These are phyloP conservation scores for Lobophora halterata DNA, from an alignment of 2,888 invertebrate species.

Conservation along the genomic window DNA sequence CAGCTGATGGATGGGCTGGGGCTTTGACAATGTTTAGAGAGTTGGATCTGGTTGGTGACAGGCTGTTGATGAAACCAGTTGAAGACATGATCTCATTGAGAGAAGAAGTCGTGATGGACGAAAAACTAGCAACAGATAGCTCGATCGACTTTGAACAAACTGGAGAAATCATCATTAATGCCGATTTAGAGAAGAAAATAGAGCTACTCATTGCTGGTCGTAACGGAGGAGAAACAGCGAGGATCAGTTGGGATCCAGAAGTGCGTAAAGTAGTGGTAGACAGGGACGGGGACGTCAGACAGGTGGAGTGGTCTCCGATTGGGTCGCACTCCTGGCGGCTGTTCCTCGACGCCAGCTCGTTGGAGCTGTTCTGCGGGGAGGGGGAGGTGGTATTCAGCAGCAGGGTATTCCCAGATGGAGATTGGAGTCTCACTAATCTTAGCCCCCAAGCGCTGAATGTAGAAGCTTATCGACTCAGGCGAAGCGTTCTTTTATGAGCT, in stretches of 20 bases:
- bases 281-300: slow-evolving; percentile 57
- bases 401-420: slow-evolving; percentile 61
- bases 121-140: slow-evolving; percentile 36
- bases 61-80: slow-evolving; percentile 61
- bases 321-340: slow-evolving; percentile 52
- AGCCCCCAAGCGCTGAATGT: slow-evolving; percentile 50
- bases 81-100: slow-evolving; percentile 51
- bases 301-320: slow-evolving; percentile 62
- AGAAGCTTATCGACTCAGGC: slow-evolving; percentile 51
- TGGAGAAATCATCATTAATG: slow-evolving; percentile 54
- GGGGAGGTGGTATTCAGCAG: slow-evolving; percentile 72
- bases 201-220: slow-evolving; percentile 54
- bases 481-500: slow-evolving; percentile 56
- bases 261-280: slow-evolving; percentile 55
- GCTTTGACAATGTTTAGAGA: slow-evolving; percentile 66
- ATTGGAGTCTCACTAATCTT: slow-evolving; percentile 58
- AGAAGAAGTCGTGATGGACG: slow-evolving; percentile 38
- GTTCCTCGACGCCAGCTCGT: slow-evolving; percentile 65
- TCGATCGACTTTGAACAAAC: slow-evolving; percentile 49
- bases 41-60: slow-evolving; percentile 49
- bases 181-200: slow-evolving; percentile 46
- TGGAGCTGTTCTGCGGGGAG: slow-evolving; percentile 71
- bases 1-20: slow-evolving; percentile 69
- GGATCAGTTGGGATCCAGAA: slow-evolving; percentile 52
- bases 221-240: slow-evolving; percentile 50